Evolutionary conservation across 2,797 vertebrate species (phyloP), one percentile per base, ranked within the genome.

Genomic region (Hylomyscus alleni): DNA sequence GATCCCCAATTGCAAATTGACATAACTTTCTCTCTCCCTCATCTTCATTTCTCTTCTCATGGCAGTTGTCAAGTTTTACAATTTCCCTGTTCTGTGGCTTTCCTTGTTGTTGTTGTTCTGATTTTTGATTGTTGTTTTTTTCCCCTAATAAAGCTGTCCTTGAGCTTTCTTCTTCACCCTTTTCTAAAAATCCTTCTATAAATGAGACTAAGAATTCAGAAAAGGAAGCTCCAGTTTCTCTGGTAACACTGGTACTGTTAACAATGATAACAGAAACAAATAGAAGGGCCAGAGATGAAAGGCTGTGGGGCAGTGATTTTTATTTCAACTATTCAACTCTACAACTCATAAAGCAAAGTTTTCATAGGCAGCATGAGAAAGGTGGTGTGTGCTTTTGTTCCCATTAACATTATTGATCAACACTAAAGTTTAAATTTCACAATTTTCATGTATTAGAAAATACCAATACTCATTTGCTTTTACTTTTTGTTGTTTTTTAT

Each of bases 281-380:
- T 3, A 10, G 24, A 77, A 90, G 10, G 22, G 7, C 2, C 8
- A 3, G n/a, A 8, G 0, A 44, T 34, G 3, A 89, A 77, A 85
- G 26, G 56, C 22, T 47, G 37, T 72, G 69, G 31, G 4, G 58
- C 26, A 65, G 90, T 6, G 2, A 0, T 47, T 72, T 78, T 73
- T 73, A 3, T 72, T 84, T n/a, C 3, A 73, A 4, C 4, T 56
- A 9, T 78, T 62, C 37, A 80, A 11, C 13, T 50, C 15, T 26
- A 20, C 5, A 14, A 10, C 40, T 40, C 34, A 26, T 31, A 31
- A 8, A 50, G 14, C 34, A 83, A 90, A 67, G 9, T 3, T 31
- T 14, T 54, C 37, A 54, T 15, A 65, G 5, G 17, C 15, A 62
- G 62, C 13, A n/a, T 3, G 7, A 5, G 60, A 88, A 83, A 12